These are phyloP conservation scores for Erinaceus europaeus DNA, from an alignment of 2,113 vertebrate species.

Conservation along the genomic window DNA sequence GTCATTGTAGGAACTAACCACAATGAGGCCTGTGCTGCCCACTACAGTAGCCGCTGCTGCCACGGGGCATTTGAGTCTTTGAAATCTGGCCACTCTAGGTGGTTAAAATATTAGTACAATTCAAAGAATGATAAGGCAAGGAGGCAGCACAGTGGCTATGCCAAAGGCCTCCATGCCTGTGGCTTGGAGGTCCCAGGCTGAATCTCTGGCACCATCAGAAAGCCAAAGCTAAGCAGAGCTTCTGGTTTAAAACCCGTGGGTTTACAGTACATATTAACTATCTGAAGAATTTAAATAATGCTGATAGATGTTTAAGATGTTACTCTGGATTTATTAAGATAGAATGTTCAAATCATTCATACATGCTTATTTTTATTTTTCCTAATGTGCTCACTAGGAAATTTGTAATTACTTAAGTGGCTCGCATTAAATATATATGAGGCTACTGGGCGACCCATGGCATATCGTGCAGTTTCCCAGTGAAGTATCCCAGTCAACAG, in stretches of 20 bases:
- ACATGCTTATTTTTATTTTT: background rate
- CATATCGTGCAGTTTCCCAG: background rate
- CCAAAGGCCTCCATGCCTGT: too few species aligned
- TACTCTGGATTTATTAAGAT: background rate
- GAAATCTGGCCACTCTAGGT: background rate
- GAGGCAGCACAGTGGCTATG: too few species aligned
- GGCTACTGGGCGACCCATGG: background rate
- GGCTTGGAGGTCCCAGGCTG: too few species aligned
- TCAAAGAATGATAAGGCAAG: background rate
- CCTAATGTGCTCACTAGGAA: background rate
- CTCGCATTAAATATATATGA: background rate
- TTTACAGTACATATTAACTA: too few species aligned
- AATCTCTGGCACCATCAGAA: too few species aligned
- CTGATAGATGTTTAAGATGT: background rate
- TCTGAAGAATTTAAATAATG: background rate
- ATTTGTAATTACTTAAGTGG: background rate
- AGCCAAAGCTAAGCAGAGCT: too few species aligned
- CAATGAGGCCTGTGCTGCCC: background rate
- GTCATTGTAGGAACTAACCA: too few species aligned
- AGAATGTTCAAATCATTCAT: background rate
- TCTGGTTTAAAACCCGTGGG: too few species aligned
- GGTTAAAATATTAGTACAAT: background rate
- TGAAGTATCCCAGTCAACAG: background rate
- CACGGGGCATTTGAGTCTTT: too few species aligned
- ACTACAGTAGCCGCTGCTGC: background rate